These are phyloP conservation scores for Metacarcinus magister DNA, from an alignment of 2,888 invertebrate species.

Conservation along the genomic window DNA sequence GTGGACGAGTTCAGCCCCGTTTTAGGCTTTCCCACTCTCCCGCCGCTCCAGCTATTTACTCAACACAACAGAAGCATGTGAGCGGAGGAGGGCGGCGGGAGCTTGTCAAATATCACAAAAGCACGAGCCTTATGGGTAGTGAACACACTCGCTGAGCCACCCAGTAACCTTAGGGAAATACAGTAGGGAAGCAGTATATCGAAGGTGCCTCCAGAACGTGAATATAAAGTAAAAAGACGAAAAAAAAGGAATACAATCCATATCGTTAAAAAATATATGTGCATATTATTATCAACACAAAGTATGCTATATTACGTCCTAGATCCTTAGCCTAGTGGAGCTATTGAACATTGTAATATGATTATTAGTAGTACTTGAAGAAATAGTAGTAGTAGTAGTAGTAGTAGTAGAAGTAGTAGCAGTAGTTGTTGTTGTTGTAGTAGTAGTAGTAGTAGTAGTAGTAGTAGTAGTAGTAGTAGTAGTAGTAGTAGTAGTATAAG, in stretches of 20 bases:
- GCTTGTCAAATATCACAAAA: conserved; percentile 51
- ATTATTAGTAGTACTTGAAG: neutral
- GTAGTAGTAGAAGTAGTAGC: conserved; percentile 6
- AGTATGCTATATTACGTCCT: conserved; percentile 28
- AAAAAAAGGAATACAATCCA: neutral
- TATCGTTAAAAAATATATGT: conserved; percentile 51
- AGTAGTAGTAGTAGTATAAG: neutral
- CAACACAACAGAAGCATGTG: neutral
- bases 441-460: neutral
- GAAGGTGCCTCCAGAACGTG: conserved; percentile 32
- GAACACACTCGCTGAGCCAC: conserved; percentile 27
- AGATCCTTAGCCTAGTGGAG: conserved; percentile 34
- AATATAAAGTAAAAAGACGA: conserved; percentile 19
- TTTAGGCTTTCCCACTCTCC: neutral
- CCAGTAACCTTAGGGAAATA: neutral
- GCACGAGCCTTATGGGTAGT: conserved; percentile 17
- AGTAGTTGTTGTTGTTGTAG: neutral
- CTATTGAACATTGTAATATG: neutral
- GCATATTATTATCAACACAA: conserved; percentile 20
- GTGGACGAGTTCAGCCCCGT: neutral
- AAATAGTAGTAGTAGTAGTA: neutral
- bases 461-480: neutral
- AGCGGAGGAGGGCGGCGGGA: neutral
- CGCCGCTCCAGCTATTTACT: neutral
- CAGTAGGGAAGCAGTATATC: neutral